Evolutionary conservation across 1,140 invertebrate species (phyloP), one percentile per base, ranked within the genome.

Genomic region (Bombus haemorrhoidalis): DNA sequence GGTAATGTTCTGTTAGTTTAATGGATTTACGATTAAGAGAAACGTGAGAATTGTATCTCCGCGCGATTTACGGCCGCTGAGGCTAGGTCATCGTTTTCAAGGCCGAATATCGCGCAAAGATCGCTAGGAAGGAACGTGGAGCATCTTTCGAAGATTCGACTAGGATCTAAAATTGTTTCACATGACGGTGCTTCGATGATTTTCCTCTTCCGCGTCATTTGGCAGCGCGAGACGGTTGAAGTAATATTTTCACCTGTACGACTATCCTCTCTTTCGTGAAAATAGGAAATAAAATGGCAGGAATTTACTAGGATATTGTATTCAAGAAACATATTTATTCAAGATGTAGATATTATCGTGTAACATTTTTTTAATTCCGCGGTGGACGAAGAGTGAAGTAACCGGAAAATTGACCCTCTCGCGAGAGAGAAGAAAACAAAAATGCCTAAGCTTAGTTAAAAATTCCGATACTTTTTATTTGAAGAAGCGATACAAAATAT

Each of bases 121-220:
- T 57, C 10, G 76, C 39, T 10, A 32, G 28, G 5, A 43, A 32
- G 66, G 34, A 71, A 74, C 39, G n/a, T 37, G 32, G n/a, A 13
- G n/a, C 47, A 47, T 75, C 39, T 82, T 64, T 57, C 79, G 25
- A 43, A 47, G 10, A n/a, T 79, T n/a, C 66, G n/a, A 41, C 76
- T 32, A 32, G 22, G 22, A 18, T 66, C 77, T 79, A 79, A 79
- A 79, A 80, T 69, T 80, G 43, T 69, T 69, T 37, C 10, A 25
- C 62, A 32, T 28, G 34, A 6, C 22, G n/a, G 22, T 25, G 12
- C 73, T 53, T 71, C 34, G 68, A 71, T 39, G 37, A 71, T 71
- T 13, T 71, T 2, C 37, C 25, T 2, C 68, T 39, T 71, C 68
- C 37, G 68, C 68, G 68, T 39, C 25, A 71, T 71, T 71, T 68